Evolutionary conservation across 64 coral and sea anemone species (phyloP).

Genomic region (Dendronephthya gigantea): DNA sequence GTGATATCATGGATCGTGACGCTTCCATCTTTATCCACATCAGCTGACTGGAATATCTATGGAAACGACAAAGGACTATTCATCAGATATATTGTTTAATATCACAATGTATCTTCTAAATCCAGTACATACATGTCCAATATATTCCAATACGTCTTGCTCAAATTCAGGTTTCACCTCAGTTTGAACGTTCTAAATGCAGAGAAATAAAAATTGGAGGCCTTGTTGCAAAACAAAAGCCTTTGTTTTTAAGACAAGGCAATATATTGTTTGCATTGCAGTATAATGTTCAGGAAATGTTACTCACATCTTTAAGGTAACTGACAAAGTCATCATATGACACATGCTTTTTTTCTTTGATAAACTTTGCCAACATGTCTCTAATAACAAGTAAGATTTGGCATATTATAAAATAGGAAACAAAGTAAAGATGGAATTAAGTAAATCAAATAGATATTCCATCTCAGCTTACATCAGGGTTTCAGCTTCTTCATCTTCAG

Average conservation of each 20-base stretch:
- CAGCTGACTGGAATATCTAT: neutral
- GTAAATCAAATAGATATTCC: neutral
- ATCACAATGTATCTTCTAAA: neutral
- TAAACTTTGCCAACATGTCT: neutral
- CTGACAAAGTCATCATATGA: neutral
- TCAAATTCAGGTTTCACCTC: neutral
- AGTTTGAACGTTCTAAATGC: neutral
- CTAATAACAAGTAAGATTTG: too few species aligned
- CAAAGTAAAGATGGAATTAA: neutral
- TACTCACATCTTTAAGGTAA: neutral
- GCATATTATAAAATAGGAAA: neutral
- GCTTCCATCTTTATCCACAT: neutral
- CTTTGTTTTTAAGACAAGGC: neutral
- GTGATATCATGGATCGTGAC: neutral
- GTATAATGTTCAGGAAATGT: too few species aligned
- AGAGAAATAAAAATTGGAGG: neutral
- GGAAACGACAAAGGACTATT: neutral
- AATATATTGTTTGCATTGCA: too few species aligned
- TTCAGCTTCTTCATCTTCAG: conserved; percentile 21
- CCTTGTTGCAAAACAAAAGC: neutral
- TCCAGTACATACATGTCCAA: neutral
- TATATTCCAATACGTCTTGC: neutral
- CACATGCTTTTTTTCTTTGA: neutral
- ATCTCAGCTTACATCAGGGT: conserved; percentile 42
- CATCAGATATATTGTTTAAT: neutral